Evolutionary conservation across 2,888 invertebrate species (phyloP), one percentile per base, ranked within the genome.

Genomic region (Endomychus coccineus): DNA sequence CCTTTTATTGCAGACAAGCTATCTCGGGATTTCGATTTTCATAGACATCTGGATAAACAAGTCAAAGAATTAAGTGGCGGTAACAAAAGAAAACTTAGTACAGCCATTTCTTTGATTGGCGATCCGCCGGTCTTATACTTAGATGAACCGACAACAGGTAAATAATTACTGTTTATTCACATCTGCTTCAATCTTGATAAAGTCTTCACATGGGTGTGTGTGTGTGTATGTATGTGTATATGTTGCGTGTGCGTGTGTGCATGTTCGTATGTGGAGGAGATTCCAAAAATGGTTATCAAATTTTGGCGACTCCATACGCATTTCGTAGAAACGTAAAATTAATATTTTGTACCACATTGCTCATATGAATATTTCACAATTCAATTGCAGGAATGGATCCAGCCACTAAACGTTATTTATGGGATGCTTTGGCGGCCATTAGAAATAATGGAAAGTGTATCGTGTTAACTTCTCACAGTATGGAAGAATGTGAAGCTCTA

Each of bases 401-500:
- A 1, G 81, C 80, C 2, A 83, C 88, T 2, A 77, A 86, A 52
- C 71, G 89, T 36, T 77, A 82, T 42, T 71, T 91, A 7, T 90
- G 90, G 90, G 72, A 82, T 50, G 79, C 80, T 9, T 71, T 88
- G 16, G 71, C 75, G 43, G 72, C 75, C 38, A 74, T 82, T 23
- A 70, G 83, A 28, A 78, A 79, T 38, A 69, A 75, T 2, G 87
- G 88, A 0, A 76, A 76, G 56, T 80, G 84, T 39, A 76, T 90
- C 34, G 73, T 90, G 40, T 70, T 90, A 39, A 90, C 90, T 11
- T 87, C 88, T 27, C 85, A 86, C 68, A 84, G 83, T 59, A 86
- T 88, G 84, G 86, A 86, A 66, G 87, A 88, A 65, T 86, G 86
- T 64, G 87, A 88, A 67, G 85, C 85, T 11, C 69, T 88, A 13